A percentile compares a stretch with the other conserved stretches of the same genome.
Evolutionary conservation across 2,113 vertebrate species (phyloP).

Genomic region (Trinectes maculatus): DNA sequence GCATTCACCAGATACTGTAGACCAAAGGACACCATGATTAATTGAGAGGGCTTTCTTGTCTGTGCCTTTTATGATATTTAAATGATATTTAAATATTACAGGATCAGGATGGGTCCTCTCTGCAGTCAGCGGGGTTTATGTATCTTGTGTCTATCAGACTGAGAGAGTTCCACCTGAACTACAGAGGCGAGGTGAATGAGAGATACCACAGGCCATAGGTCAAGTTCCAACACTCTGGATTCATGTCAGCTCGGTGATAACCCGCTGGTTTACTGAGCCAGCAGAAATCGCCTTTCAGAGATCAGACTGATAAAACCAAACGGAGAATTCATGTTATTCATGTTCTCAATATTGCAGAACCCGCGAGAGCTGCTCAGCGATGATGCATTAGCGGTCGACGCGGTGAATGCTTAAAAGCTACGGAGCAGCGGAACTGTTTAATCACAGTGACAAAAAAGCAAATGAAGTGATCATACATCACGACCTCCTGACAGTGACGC

Average conservation of each 20-base stretch:
- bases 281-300: not conserved
- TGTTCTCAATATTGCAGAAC: not conserved
- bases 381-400: not conserved
- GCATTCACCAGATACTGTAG: conserved; percentile 52
- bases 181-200: not conserved
- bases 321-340: not conserved
- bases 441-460: not conserved
- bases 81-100: conserved; percentile 43
- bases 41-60: conserved; percentile 47
- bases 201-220: not conserved
- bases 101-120: conserved; percentile 8
- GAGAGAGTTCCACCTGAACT: not conserved
- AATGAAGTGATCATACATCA: not conserved
- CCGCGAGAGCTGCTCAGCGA: not conserved
- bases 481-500: not conserved
- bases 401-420: not conserved
- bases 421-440: no score
- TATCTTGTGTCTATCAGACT: not conserved
- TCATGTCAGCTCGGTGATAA: not conserved
- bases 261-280: not conserved
- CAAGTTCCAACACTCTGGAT: not conserved
- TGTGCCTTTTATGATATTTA: no score
- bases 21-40: conserved; percentile 54
- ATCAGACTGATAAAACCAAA: not conserved
- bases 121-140: not conserved